phyloP scores from a whole-genome alignment of 2,888 invertebrate genomes.

The Fabriciana adippe region DNA sequence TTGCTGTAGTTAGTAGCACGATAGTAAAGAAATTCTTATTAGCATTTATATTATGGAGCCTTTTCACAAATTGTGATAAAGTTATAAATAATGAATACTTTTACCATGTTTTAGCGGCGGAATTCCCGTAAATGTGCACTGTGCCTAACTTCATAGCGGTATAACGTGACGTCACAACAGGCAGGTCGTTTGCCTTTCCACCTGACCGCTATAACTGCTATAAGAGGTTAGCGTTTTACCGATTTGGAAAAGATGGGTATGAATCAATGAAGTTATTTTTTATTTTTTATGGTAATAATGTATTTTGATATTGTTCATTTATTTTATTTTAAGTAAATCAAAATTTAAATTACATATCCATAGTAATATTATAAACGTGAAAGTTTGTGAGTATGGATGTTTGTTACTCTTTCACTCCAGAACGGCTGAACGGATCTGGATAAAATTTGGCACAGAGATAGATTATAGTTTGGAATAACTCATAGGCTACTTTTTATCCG shows the following conservation, averaged over 20 bases:
- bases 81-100: neutral
- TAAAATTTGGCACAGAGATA: too few relatives aligned
- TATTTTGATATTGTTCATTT: neutral
- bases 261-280: neutral
- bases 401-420: too few relatives aligned
- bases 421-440: too few relatives aligned
- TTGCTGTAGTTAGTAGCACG: neutral
- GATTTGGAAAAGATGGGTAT: neutral
- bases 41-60: neutral
- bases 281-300: neutral
- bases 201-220: constrained; percentile 36
- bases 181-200: constrained; percentile 33
- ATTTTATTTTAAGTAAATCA: too few relatives aligned
- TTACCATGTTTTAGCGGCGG: neutral
- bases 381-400: too few relatives aligned
- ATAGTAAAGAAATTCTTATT: neutral
- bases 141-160: constrained; percentile 30
- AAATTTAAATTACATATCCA: too few relatives aligned
- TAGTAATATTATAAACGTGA: too few relatives aligned
- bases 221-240: constrained; percentile 20
- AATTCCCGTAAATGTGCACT: constrained; percentile 8
- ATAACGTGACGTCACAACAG: constrained; percentile 29
- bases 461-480: too few relatives aligned
- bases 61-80: neutral
- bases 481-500: too few relatives aligned